phyloP scores from a whole-genome alignment of 2,113 vertebrate species.

The Larimichthys crocea region DNA sequence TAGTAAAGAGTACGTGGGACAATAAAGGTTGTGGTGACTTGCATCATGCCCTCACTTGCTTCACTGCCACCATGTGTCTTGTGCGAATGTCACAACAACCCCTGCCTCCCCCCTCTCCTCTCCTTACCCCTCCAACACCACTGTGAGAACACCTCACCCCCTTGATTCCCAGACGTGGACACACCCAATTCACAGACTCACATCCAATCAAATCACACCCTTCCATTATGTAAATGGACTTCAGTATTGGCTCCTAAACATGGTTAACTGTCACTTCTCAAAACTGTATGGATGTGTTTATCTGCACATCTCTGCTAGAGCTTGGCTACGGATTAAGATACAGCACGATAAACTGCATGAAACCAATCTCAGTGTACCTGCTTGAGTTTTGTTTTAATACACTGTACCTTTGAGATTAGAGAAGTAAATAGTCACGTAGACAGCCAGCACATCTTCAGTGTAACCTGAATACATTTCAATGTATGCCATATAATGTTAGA shows the following conservation, averaged over 20 bases:
- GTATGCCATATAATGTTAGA: too few species aligned
- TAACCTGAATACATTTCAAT: not conserved
- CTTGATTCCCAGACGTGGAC: conserved; percentile 83
- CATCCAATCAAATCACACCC: conserved; percentile 61
- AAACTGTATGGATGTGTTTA: not conserved
- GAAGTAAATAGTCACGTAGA: not conserved
- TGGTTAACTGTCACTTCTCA: conserved; percentile 60
- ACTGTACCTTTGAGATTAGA: not conserved
- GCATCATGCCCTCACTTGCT: conserved; percentile 69
- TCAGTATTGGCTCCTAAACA: conserved; percentile 22
- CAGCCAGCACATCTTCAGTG: not conserved
- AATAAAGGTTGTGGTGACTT: conserved; percentile 41
- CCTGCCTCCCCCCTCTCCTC: conserved; percentile 25
- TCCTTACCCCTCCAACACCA: conserved; percentile 11
- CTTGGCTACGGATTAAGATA: conserved; percentile 25
- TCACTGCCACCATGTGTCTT: conserved; percentile 58
- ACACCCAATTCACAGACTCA: conserved; percentile 50
- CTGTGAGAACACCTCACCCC: conserved; percentile 85
- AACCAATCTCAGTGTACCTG: not conserved
- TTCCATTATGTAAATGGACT: conserved; percentile 51
- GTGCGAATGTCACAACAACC: conserved; percentile 73
- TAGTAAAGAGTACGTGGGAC: not conserved
- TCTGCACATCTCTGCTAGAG: not conserved
- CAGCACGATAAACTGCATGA: not conserved
- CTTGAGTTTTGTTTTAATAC: not conserved